Base-by-base conservation (phyloP, 2,113 vertebrate genomes). In the Sapayoa aenigma region DNA sequence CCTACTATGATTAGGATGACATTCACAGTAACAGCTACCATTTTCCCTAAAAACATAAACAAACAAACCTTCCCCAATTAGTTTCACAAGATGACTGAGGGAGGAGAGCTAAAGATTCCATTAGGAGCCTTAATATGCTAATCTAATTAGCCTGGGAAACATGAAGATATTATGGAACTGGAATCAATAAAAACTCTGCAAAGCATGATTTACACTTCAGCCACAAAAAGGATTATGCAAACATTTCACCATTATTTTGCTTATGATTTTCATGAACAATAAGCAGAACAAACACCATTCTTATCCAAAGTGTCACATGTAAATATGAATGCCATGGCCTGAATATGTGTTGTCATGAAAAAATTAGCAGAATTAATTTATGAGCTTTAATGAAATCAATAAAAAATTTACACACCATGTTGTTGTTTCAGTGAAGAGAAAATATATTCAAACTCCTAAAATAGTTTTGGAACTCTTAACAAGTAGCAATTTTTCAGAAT, bases 111-210 rank as follows among this genome's bases (percentile, higher is more conserved):
- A 82, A 95, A 96, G 84, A 96, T 85, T 95, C 84, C 75, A 86
- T 92, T 91, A 95, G 82, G 53, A 96, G 31, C 30, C 49, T 91
- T 88, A 62, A 75, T 95, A 90, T 94, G 81, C 50, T 90, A 95
- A 94, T 94, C 72, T 93, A 95, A 96, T 97, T 96, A 97, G 81
- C 71, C 63, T 18, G 30, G 77, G 59, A 94, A 92, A 72, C 50
- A 83, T 59, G 86, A 25, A 30, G 60, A 85, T 72, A 84, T 49
- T 87, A 80, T 60, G 42, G 80, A 95, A 88, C 59, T 42, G 27
- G 27, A 96, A 95, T 93, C 85, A 87, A 68, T 94, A 95, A 85
- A 80, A 95, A 41, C n/a, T 67, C 58, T 76, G 55, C 87, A 92
- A 77, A 82, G 20, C 42, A 27, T 68, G 65, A 86, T 90, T 86